Conservation (phyloP, 2,113 vertebrate species). For the Rhizomys pruinosus region DNA sequence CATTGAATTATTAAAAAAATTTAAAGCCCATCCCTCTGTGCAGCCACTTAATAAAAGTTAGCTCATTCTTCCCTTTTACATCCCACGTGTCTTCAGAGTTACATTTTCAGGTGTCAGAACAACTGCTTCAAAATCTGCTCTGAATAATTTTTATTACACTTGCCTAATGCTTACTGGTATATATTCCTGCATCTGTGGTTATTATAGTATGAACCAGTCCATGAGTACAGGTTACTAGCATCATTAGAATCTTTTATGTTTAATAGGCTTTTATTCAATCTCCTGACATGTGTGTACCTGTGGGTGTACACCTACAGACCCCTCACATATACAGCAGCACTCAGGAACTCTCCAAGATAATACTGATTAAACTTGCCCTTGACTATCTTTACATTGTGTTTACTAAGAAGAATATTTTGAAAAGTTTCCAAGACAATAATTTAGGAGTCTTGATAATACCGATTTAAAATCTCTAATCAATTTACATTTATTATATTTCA, state of each 20-base stretch:
- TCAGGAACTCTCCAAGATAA: neutral
- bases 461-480: conserved; percentile 18
- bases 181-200: neutral
- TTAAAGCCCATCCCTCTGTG: conserved; percentile 17
- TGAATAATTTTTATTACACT: conserved; percentile 41
- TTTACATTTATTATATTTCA: conserved; percentile 10
- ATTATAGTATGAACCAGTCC: neutral
- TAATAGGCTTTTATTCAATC: neutral
- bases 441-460: conserved; percentile 39
- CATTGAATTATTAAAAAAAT: conserved; percentile 35
- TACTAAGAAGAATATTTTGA: neutral
- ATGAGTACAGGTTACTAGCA: neutral
- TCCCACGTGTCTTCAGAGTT: conserved; percentile 50
- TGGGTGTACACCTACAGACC: neutral
- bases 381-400: neutral
- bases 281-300: neutral
- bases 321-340: neutral
- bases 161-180: neutral
- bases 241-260: neutral
- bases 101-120: conserved; percentile 47
- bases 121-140: conserved; percentile 60
- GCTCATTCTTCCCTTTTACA: neutral
- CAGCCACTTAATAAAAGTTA: conserved; percentile 53
- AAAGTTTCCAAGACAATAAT: neutral
- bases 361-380: neutral